Evolutionary conservation across 2,797 vertebrate genomes (phyloP).

Genomic region (Columba guinea): DNA sequence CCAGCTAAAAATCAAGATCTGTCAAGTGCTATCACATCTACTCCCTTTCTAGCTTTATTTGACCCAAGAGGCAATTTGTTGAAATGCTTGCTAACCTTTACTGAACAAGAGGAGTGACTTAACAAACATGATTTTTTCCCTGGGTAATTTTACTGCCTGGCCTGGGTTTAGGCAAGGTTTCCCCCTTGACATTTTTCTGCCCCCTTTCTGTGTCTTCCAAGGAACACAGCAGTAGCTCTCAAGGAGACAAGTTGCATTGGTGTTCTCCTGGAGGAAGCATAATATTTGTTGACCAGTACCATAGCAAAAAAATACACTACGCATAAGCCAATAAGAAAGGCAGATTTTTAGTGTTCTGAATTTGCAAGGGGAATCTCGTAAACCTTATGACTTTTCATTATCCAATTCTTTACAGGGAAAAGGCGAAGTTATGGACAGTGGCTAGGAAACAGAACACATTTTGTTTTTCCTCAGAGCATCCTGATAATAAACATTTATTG

Average conservation of each 20-base stretch:
- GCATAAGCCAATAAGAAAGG: conserved; percentile 31
- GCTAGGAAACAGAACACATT: not conserved
- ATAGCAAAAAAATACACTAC: conserved; percentile 23
- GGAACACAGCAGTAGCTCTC: conserved; percentile 20
- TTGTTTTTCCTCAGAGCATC: conserved; percentile 15
- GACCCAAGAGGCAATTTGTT: conserved; percentile 5
- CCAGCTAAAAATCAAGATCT: conserved; percentile 27
- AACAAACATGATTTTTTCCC: conserved; percentile 25
- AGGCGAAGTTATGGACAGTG: conserved; percentile 13
- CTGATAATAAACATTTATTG: conserved; percentile 16
- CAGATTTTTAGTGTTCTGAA: conserved; percentile 51
- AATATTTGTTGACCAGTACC: conserved; percentile 18
- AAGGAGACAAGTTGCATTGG: not conserved
- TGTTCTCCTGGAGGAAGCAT: conserved; percentile 37
- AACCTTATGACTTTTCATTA: conserved; percentile 7
- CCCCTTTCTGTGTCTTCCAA: conserved; percentile 39
- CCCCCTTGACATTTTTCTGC: conserved; percentile 59
- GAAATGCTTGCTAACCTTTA: conserved; percentile 62
- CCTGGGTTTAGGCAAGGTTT: conserved; percentile 34
- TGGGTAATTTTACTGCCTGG: conserved; percentile 27
- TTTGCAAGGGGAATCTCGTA: conserved; percentile 28
- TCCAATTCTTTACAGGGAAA: conserved; percentile 18
- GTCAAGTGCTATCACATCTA: conserved; percentile 33
- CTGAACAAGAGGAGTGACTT: conserved; percentile 9
- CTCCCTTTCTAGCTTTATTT: conserved; percentile 17